These are phyloP conservation scores for Ispidina lecontei DNA, from an alignment of 2,797 vertebrate species.

Conservation along the genomic window DNA sequence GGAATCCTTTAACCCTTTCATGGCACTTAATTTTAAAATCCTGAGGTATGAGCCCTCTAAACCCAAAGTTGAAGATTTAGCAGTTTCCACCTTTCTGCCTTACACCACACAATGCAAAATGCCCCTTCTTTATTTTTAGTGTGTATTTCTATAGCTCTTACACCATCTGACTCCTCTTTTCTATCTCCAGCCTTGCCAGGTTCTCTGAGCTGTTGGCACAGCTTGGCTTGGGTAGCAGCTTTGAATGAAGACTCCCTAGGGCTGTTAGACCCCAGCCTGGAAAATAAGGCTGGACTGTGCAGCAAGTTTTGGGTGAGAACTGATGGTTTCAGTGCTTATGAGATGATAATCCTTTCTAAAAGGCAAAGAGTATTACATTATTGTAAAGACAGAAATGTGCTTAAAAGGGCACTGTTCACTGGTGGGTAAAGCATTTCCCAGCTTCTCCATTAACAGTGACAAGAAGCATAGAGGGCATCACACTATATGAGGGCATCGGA, in stretches of 20 bases:
- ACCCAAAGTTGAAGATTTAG: background rate
- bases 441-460: background rate
- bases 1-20: background rate
- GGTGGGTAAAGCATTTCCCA: background rate
- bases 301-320: background rate
- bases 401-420: background rate
- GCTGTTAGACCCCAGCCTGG: background rate
- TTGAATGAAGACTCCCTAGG: background rate
- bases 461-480: background rate
- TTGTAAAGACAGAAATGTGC: background rate
- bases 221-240: background rate
- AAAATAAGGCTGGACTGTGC: background rate
- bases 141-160: background rate
- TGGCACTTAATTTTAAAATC: background rate
- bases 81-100: background rate
- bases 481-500: background rate
- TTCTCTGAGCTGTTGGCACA: background rate
- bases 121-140: background rate
- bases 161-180: background rate
- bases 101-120: background rate
- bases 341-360: background rate
- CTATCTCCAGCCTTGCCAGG: background rate
- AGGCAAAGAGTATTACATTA: background rate
- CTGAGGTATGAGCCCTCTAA: background rate
- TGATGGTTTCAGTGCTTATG: background rate